phyloP scores from a whole-genome alignment of 2,113 vertebrate genomes.

The Amphilophus citrinellus region DNA sequence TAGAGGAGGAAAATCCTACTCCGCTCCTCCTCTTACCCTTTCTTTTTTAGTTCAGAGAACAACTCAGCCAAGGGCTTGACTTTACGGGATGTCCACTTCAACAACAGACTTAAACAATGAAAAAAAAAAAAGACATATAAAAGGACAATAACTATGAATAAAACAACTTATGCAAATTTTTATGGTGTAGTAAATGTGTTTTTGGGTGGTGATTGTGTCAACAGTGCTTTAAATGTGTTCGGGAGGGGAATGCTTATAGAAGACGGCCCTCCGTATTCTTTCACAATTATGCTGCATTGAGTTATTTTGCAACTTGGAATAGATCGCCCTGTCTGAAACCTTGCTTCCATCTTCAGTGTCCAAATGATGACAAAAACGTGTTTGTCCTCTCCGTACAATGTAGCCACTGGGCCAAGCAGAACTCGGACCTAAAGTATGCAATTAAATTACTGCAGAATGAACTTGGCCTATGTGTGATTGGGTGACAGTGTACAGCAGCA shows the following conservation, averaged over 20 bases:
- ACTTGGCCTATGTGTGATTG: slow-evolving; percentile 65
- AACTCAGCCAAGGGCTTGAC: slow-evolving; percentile 84
- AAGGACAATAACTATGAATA: slow-evolving; percentile 83
- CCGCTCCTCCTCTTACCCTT: slow-evolving; percentile 67
- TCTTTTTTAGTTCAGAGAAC: slow-evolving; percentile 74
- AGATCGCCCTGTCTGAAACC: slow-evolving; percentile 39
- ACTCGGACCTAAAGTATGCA: slow-evolving; percentile 73
- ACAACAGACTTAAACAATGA: slow-evolving; percentile 71
- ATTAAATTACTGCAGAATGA: slow-evolving; percentile 77
- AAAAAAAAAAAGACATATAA: slow-evolving; percentile 71
- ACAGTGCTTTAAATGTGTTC: slow-evolving; percentile 38
- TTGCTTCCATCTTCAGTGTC: slow-evolving; percentile 25
- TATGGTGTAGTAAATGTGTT: slow-evolving; percentile 76
- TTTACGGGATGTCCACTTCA: slow-evolving; percentile 83
- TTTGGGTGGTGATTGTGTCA: slow-evolving; percentile 63
- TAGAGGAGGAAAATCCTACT: slow-evolving; percentile 55
- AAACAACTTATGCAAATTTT: slow-evolving; percentile 86
- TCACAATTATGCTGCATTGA: slow-evolving; percentile 43
- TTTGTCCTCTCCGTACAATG: slow-evolving; percentile 63
- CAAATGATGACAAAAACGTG: slow-evolving; percentile 47
- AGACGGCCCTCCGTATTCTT: background rate
- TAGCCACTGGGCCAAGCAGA: slow-evolving; percentile 61
- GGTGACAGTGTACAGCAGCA: slow-evolving; percentile 41
- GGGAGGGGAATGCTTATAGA: slow-evolving; percentile 13
- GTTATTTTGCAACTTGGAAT: slow-evolving; percentile 27